Percentiles rank a stretch among this genome's conserved stretches.
Evolutionary conservation across 2,113 vertebrate species (phyloP).

Genomic region (Thomomys bottae): DNA sequence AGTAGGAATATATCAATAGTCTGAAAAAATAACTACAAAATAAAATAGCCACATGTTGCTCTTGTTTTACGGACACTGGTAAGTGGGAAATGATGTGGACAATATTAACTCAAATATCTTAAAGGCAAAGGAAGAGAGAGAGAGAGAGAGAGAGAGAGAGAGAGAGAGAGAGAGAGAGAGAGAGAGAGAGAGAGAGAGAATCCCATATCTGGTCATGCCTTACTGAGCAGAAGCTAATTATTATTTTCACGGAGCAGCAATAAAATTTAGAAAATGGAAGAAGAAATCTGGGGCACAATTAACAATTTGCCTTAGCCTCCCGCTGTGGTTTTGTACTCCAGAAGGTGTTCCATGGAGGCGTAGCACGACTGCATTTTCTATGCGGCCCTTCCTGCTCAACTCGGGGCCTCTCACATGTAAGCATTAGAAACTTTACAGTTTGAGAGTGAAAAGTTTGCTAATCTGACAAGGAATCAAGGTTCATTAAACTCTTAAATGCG

Average conservation of each 20-base stretch:
- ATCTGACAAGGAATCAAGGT: slow-evolving; percentile 55
- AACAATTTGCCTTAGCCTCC: not conserved
- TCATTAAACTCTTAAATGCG: slow-evolving; percentile 60
- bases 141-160: not conserved
- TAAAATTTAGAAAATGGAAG: not conserved
- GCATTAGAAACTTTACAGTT: slow-evolving; percentile 47
- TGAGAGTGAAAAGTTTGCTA: slow-evolving; percentile 50
- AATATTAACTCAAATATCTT: not conserved
- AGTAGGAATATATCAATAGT: not conserved
- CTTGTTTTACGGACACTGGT: not conserved
- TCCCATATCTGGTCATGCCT: not conserved
- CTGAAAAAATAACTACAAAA: not conserved
- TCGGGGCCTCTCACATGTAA: slow-evolving; percentile 21
- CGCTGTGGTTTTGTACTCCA: not conserved
- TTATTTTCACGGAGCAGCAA: not conserved
- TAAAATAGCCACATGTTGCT: not conserved
- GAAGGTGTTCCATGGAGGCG: not conserved
- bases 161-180: not conserved
- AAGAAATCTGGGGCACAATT: not conserved
- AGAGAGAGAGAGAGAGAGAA: not conserved
- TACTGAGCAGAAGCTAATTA: not conserved
- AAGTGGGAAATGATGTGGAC: not conserved
- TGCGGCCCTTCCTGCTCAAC: not conserved
- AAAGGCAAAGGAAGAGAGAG: not conserved
- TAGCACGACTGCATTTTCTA: not conserved